Base-by-base conservation (phyloP, 2,797 vertebrate species). In the Pampus argenteus region DNA sequence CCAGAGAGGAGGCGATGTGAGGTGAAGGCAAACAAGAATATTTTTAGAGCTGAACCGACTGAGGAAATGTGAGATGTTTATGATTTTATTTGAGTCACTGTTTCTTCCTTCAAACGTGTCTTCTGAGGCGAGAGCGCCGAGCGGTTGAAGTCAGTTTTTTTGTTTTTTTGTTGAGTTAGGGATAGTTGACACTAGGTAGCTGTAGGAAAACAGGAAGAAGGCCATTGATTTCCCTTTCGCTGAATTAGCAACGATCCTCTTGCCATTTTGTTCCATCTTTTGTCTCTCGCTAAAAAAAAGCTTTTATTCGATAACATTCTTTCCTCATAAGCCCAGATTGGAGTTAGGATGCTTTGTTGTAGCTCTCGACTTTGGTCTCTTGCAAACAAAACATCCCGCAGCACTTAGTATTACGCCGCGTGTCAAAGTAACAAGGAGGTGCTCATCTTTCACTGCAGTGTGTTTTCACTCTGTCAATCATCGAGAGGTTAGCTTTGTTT, bases 31-130 rank as follows among this genome's bases (percentile, higher is more conserved):
- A 79, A 54, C 61, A 8, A 38, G 65, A 59, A 71, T 93, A 93
- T 93, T 92, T 93, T 92, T 94, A 91, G 88, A 89, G 82, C 77
- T 34, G 74, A 84, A 77, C 84, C 70, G 71, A 85, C 63, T 50
- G 65, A 81, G 74, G 85, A 90, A 88, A 69, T 86, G 78, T 79
- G 87, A 88, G 61, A 78, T 90, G 83, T 91, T 93, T 85, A 79
- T 87, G 82, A 86, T 66, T 82, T 85, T 79, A 81, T 60, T 69
- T 66, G 65, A 85, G 81, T 58, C 48, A 65, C 50, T 70, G 36
- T 71, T 88, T 87, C 61, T 85, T 15, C 52, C 68, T 76, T 70
- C 25, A 15, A 87, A 74, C 72, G 60, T 68, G 62, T 54, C 65
- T 61, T 84, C 62, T 15, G 69, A 59, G 78, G 74, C 58, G 3